Evolutionary conservation across 2,797 vertebrate genomes (phyloP), one percentile per base, ranked within the genome.

Genomic region (Poeciliopsis paucimaculata): DNA sequence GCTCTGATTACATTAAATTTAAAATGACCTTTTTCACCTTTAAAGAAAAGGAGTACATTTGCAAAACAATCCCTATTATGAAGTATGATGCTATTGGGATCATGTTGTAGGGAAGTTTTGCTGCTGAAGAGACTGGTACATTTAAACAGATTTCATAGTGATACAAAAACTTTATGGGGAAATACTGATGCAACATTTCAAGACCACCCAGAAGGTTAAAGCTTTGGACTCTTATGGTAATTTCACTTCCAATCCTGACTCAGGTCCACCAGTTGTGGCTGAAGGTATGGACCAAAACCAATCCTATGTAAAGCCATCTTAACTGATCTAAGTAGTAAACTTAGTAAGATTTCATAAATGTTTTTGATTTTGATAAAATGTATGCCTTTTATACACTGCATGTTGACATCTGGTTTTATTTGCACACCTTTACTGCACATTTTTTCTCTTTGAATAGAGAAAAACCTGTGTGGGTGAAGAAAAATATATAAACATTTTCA

Each of bases 401-500:
- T 36, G 34, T 36, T 20, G 20, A 20, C 28, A 64, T 3, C n/a
- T 57, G 28, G 31, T 20, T 64, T 20, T 1, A 64, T 36, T 64
- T 36, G 18, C 15, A 64, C 5, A 36, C 36, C 34, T 74, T 86
- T 89, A 60, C 76, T 82, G 4, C 39, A 1, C 66, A 70, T 49
- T 73, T 83, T 81, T 70, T 23, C 55, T 45, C 62, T 73, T 34
- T 85, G 83, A 72, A 82, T 81, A 83, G 34, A 36, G 13, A 36
- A 62, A 34, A 51, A 51, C 49, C 1, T 51, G 49, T 23, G 34
- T 77, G 36, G 49, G 3, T 41, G 41, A 41, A 31, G 43, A 1
- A 43, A 85, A 91, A 83, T 77, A 86, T 87, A 72, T 77, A 81
- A 49, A 20, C 45, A 77, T 86, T 88, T 90, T 66, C 43, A 73